phyloP scores from a whole-genome alignment of 2,888 invertebrate genomes.

The Cantharis lateralis region DNA sequence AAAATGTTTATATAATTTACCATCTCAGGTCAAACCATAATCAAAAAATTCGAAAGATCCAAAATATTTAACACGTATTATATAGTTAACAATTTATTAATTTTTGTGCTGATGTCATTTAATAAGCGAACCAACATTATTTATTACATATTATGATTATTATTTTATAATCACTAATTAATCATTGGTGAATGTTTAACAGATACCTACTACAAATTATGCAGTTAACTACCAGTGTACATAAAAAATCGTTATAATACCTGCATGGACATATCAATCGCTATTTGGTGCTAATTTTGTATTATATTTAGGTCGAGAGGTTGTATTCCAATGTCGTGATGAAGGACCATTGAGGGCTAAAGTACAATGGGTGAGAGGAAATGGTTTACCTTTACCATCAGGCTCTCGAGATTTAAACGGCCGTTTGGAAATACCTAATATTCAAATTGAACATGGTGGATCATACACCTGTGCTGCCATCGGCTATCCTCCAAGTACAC shows the following conservation, averaged over 20 bases:
- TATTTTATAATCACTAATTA: slow-evolving; percentile 4
- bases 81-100: not conserved
- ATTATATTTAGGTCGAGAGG: slow-evolving; percentile 72
- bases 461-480: slow-evolving; percentile 83
- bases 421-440: slow-evolving; percentile 83
- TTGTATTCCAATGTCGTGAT: slow-evolving; percentile 91
- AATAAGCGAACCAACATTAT: not conserved
- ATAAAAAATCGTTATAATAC: not conserved
- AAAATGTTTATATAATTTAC: not conserved
- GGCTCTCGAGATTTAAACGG: slow-evolving; percentile 78
- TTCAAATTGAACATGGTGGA: slow-evolving; percentile 76
- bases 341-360: slow-evolving; percentile 79
- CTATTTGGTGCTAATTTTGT: not conserved
- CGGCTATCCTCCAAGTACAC: slow-evolving; percentile 64
- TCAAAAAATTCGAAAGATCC: not conserved
- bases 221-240: slow-evolving; percentile 11
- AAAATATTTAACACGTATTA: not conserved
- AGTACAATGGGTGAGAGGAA: slow-evolving; percentile 76
- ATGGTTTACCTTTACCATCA: slow-evolving; percentile 72
- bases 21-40: not conserved
- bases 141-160: slow-evolving; percentile 1
- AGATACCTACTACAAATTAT: slow-evolving; percentile 4
- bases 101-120: slow-evolving; percentile 5
- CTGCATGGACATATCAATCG: not conserved
- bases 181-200: slow-evolving; percentile 16